Percentiles rank a stretch among this genome's conserved stretches.
phyloP scores from a whole-genome alignment of 2,797 vertebrate genomes.

The Xenentodon cancila region DNA sequence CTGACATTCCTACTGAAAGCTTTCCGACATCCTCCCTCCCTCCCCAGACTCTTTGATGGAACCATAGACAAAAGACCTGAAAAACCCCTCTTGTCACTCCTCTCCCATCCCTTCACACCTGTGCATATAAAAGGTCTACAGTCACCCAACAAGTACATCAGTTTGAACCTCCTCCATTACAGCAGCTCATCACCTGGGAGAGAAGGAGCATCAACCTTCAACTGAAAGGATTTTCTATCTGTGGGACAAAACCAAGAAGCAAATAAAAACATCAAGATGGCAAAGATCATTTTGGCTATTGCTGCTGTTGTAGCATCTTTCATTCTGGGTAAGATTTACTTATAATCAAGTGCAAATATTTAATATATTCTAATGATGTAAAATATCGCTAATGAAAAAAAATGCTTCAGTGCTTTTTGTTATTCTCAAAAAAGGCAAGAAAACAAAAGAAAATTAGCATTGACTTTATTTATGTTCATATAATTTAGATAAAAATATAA shows the following conservation, averaged over 20 bases:
- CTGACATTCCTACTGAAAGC: too few relatives aligned
- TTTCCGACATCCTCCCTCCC: too few relatives aligned
- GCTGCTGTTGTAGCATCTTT: conserved; percentile 62
- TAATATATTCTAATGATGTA: not conserved
- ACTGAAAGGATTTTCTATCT: conserved; percentile 3
- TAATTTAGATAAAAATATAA: too few relatives aligned
- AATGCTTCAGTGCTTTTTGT: too few relatives aligned
- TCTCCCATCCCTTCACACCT: too few relatives aligned
- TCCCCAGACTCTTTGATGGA: too few relatives aligned
- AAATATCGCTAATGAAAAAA: not conserved
- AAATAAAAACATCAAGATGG: conserved; percentile 60
- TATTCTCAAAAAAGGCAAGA: too few relatives aligned
- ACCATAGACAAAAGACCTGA: not conserved
- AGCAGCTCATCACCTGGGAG: not conserved
- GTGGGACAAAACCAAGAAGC: conserved; percentile 8
- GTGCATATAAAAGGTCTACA: conserved; percentile 38
- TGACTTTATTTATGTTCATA: too few relatives aligned
- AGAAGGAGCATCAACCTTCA: not conserved
- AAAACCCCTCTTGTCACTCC: not conserved
- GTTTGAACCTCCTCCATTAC: not conserved
- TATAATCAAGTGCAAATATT: too few relatives aligned
- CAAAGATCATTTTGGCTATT: conserved; percentile 57
- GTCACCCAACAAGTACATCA: conserved; percentile 14
- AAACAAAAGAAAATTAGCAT: too few relatives aligned
- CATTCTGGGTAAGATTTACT: conserved; percentile 14